Conservation (phyloP, 1,140 invertebrate species). For the Centruroides vittatus region DNA sequence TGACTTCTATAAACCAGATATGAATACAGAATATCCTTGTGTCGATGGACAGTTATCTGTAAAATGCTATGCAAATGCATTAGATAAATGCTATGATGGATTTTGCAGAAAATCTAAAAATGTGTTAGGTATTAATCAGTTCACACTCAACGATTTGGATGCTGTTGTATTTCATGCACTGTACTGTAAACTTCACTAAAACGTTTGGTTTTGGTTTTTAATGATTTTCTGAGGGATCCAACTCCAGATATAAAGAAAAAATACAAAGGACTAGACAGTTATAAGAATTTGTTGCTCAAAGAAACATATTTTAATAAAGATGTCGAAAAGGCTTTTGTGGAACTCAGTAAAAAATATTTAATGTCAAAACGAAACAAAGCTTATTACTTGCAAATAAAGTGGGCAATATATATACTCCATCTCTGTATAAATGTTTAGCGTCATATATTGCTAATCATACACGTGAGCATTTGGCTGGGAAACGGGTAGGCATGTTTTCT, state of each 20-base stretch:
- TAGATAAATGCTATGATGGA: constrained; percentile 82
- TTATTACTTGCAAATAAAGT: constrained; percentile 74
- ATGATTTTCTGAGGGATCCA: constrained; percentile 48
- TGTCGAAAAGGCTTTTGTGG: constrained; percentile 72
- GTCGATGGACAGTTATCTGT: constrained; percentile 94
- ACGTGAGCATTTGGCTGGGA: constrained; percentile 51
- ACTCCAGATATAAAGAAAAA: too few relatives aligned
- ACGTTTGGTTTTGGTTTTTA: constrained; percentile 80
- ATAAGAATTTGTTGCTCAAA: constrained; percentile 51
- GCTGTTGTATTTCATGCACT: constrained; percentile 89
- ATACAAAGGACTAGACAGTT: too few relatives aligned
- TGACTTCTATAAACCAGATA: constrained; percentile 97
- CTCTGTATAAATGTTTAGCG: constrained; percentile 81
- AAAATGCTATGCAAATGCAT: constrained; percentile 78
- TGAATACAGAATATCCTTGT: constrained; percentile 83
- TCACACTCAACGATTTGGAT: constrained; percentile 52
- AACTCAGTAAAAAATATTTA: constrained; percentile 53
- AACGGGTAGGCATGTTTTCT: constrained; percentile 79
- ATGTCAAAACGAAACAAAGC: constrained; percentile 72
- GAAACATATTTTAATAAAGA: constrained; percentile 83
- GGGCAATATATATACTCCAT: constrained; percentile 98
- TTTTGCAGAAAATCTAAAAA: constrained; percentile 51
- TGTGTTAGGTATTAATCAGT: too few relatives aligned
- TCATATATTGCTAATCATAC: constrained; percentile 59
- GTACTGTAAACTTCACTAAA: constrained; percentile 94